These are phyloP conservation scores for Anguilla marmorata DNA, from an alignment of 2,797 vertebrate species.

Conservation along the genomic window DNA sequence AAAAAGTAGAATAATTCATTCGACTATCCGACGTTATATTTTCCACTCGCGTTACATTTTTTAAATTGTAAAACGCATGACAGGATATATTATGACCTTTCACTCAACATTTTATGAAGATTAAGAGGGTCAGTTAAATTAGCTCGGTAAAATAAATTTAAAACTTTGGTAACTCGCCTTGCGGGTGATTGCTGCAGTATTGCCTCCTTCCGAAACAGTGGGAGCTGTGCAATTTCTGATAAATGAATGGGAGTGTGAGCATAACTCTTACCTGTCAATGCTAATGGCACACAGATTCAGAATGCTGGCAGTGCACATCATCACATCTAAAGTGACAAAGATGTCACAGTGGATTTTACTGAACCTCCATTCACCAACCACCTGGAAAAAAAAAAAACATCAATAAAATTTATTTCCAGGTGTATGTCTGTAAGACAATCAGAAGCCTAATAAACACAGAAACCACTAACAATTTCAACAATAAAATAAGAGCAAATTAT, in stretches of 20 bases:
- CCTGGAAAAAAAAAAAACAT: constrained; percentile 54
- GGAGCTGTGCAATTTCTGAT: background rate
- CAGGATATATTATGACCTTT: background rate
- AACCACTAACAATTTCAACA: background rate
- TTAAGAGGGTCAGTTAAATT: background rate
- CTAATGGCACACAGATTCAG: constrained; percentile 83
- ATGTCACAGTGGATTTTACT: constrained; percentile 81
- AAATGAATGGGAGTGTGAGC: background rate
- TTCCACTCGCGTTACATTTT: too few relatives aligned
- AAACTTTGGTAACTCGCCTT: background rate
- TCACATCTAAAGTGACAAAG: constrained; percentile 81
- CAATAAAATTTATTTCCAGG: background rate
- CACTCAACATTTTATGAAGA: background rate
- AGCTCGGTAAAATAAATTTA: background rate
- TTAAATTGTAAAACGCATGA: too few relatives aligned
- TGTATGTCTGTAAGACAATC: background rate
- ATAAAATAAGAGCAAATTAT: background rate
- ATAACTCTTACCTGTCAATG: constrained; percentile 76
- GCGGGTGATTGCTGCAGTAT: background rate
- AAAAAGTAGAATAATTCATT: too few relatives aligned
- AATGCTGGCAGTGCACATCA: constrained; percentile 85
- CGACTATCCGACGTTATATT: too few relatives aligned
- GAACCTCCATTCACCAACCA: constrained; percentile 81
- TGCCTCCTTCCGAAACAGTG: background rate
- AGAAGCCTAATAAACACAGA: background rate